Evolutionary conservation across 2,797 vertebrate species (phyloP).

Genomic region (Hippoglossus hippoglossus): DNA sequence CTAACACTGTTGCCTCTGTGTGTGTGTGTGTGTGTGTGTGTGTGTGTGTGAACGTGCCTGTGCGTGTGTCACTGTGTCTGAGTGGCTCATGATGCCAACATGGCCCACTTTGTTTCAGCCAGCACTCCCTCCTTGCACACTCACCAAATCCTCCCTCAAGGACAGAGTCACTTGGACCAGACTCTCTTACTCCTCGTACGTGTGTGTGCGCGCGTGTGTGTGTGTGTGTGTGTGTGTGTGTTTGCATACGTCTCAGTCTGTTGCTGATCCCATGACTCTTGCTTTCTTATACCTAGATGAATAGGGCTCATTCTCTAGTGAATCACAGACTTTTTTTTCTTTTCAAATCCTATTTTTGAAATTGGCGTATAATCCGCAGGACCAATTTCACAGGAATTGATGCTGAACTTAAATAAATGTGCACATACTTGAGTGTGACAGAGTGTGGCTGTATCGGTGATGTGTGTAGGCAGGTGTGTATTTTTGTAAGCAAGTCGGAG

Average conservation of each 20-base stretch:
- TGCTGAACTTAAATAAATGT: constrained; percentile 49
- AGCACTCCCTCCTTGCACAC: constrained; percentile 50
- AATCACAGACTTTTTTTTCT: constrained; percentile 58
- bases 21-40: constrained; percentile 24
- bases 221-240: constrained; percentile 16
- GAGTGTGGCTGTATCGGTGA: constrained; percentile 12
- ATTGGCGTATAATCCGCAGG: constrained; percentile 46
- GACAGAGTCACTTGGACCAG: constrained; percentile 60
- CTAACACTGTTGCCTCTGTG: constrained; percentile 65
- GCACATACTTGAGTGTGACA: constrained; percentile 20
- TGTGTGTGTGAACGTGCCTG: constrained; percentile 14
- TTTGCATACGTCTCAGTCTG: constrained; percentile 28
- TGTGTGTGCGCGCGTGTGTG: constrained; percentile 32
- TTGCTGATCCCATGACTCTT: constrained; percentile 55
- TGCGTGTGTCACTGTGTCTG: constrained; percentile 36
- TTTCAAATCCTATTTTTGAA: constrained; percentile 66
- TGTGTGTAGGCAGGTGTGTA: constrained; percentile 13
- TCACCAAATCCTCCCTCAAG: constrained; percentile 73
- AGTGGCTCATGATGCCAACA: constrained; percentile 64
- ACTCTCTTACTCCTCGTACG: constrained; percentile 11
- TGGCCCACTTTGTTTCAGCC: constrained; percentile 70
- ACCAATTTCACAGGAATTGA: constrained; percentile 48
- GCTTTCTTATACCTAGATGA: constrained; percentile 60
- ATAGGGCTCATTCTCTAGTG: constrained; percentile 63
- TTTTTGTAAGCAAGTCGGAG: constrained; percentile 4